phyloP scores from a whole-genome alignment of 2,888 invertebrate species.

The Ypsolopha scabrella region DNA sequence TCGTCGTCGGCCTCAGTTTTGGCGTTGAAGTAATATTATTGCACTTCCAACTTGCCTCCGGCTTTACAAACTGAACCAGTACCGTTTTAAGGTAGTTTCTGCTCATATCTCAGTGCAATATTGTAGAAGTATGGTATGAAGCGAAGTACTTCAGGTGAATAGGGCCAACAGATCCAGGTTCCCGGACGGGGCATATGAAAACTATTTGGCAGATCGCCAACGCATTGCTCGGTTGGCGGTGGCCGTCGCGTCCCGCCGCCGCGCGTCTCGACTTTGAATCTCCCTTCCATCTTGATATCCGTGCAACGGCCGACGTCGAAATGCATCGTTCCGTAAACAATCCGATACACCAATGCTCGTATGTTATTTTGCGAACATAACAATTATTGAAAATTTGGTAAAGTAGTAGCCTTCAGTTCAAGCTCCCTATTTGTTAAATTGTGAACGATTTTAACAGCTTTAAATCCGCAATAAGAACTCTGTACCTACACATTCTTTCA shows the following conservation, averaged over 20 bases:
- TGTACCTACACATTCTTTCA: too few species aligned
- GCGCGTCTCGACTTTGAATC: background rate
- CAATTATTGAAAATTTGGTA: too few species aligned
- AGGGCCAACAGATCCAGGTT: constrained; percentile 53
- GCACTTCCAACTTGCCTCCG: too few species aligned
- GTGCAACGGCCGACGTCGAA: background rate
- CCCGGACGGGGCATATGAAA: constrained; percentile 49
- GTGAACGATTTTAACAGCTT: too few species aligned
- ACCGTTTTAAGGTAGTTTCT: background rate
- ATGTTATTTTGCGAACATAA: too few species aligned
- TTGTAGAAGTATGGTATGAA: background rate
- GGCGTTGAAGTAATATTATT: too few species aligned
- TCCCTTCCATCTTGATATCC: background rate
- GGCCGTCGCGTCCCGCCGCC: constrained; percentile 23
- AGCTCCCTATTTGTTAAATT: background rate
- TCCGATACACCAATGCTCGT: background rate
- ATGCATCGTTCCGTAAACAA: constrained; percentile 1
- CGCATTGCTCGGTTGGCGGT: constrained; percentile 37
- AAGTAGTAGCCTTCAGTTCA: too few species aligned
- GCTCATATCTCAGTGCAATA: background rate
- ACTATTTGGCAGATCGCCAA: constrained; percentile 59
- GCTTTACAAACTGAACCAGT: background rate
- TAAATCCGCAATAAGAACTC: too few species aligned
- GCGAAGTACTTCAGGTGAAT: constrained; percentile 48
- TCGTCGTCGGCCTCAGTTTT: too few species aligned